Base-by-base conservation (phyloP, 2,888 invertebrate genomes). In the Trachelus tabidus region DNA sequence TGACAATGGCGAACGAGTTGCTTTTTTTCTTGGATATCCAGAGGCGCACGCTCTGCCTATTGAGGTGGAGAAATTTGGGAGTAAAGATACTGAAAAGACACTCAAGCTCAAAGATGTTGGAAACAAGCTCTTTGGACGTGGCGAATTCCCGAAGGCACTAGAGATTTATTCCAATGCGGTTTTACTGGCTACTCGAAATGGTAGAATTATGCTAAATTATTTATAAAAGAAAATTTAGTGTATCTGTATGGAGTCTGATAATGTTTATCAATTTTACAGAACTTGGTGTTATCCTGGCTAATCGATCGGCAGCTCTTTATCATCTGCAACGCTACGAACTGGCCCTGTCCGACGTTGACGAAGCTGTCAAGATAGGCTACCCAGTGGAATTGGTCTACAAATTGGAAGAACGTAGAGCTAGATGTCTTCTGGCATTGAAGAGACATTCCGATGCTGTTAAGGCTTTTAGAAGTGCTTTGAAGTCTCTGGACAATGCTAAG, bases 251-350 rank as follows among this genome's bases (percentile, higher is more conserved):
- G 23, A 56, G 23, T 9, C 56, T 23, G 56, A 23, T 23, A 9
- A 56, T 56, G 9, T 9, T 56, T 56, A 56, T 23, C 56, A 56
- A 56, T 56, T 56, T 1, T 6, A 23, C 82, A 90, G 95, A 96
- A 77, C 90, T 95, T 4, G 93, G 96, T 0, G 94, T 97, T 69
- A 92, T 96, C 9, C 92, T 95, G 83, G 97, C 96, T 0, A 97
- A 97, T 90, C 94, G 97, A 12, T 97, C 97, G 40, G 97, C 97
- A 0, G 94, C 95, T 0, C 92, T 96, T 68, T 96, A 95, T 87
- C 96, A 96, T 86, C 90, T 96, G 89, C 92, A 95, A 80, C 94
- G 94, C 82, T 94, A 94, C 87, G 94, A 95, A 81, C 93, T 94
- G 73, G 94, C 95, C 0, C 89, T 97, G 69, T 92, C 93, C 12